Percentiles rank a stretch among this genome's conserved stretches.
phyloP scores from a whole-genome alignment of 2,797 vertebrate species.

The Fratercula arctica region DNA sequence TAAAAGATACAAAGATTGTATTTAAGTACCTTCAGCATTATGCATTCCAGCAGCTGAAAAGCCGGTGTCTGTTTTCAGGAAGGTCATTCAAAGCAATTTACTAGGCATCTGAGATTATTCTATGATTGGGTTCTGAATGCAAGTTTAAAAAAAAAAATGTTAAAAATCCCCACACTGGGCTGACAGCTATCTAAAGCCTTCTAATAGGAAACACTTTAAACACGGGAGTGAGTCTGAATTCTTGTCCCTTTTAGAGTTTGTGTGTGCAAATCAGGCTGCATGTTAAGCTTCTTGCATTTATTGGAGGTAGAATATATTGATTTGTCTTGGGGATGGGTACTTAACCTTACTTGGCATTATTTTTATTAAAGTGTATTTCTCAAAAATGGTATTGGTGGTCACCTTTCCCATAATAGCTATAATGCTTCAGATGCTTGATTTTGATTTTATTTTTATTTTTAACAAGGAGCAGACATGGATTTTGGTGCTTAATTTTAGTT shows the following conservation, averaged over 20 bases:
- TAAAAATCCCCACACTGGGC: rapidly evolving
- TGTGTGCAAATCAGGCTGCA: not conserved
- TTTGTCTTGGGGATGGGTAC: not conserved
- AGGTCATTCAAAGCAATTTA: not conserved
- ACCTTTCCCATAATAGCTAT: not conserved
- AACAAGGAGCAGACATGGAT: not conserved
- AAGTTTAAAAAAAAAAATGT: not conserved
- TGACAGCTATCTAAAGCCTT: not conserved
- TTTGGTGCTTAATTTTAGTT: not conserved
- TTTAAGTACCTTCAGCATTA: not conserved
- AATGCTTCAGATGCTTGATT: not conserved
- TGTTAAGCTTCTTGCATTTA: not conserved
- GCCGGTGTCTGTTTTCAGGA: not conserved
- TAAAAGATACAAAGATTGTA: not conserved
- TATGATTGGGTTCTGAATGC: not conserved
- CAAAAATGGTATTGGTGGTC: not conserved
- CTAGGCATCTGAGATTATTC: not conserved
- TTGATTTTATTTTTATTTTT: not conserved
- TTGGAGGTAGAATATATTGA: not conserved
- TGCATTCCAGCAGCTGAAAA: not conserved
- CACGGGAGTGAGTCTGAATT: not conserved
- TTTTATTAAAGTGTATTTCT: not conserved
- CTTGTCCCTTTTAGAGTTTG: not conserved
- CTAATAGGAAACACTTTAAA: not conserved
- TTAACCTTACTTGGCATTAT: not conserved